Conservation (phyloP, 2,797 vertebrate genomes). For the Rhinoraja longicauda region DNA sequence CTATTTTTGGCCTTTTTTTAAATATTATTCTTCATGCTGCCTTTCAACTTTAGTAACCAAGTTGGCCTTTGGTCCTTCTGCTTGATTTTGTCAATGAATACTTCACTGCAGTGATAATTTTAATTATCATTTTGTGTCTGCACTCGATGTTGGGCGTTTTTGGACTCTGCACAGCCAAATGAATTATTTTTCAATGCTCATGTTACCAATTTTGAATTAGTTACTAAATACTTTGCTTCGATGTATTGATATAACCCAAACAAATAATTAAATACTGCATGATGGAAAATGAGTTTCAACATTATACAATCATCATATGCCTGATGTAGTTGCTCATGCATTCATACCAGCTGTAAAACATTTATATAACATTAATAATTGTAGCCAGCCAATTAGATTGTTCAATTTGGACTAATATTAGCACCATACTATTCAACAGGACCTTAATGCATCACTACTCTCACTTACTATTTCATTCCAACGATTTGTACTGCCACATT, state of each 20-base stretch:
- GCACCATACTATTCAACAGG: background rate
- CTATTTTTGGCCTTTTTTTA: background rate
- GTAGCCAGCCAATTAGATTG: background rate
- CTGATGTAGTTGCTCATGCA: background rate
- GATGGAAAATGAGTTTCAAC: background rate
- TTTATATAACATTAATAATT: conserved; percentile 16
- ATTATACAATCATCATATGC: background rate
- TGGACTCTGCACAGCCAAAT: background rate
- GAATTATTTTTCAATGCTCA: background rate
- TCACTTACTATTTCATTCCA: background rate
- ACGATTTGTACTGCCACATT: conserved; percentile 8
- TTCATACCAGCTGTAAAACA: background rate
- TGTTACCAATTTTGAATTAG: background rate
- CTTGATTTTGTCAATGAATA: background rate
- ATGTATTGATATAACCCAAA: background rate
- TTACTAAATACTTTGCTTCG: background rate
- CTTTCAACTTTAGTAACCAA: background rate
- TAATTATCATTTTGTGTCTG: background rate
- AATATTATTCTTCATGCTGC: background rate
- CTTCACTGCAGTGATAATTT: background rate
- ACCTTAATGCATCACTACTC: background rate
- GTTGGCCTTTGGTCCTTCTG: background rate
- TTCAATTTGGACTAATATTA: background rate
- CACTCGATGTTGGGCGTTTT: no score
- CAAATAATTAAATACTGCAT: background rate